Evolutionary conservation across 2,797 vertebrate species (phyloP).

Genomic region (Pteropus rufus): DNA sequence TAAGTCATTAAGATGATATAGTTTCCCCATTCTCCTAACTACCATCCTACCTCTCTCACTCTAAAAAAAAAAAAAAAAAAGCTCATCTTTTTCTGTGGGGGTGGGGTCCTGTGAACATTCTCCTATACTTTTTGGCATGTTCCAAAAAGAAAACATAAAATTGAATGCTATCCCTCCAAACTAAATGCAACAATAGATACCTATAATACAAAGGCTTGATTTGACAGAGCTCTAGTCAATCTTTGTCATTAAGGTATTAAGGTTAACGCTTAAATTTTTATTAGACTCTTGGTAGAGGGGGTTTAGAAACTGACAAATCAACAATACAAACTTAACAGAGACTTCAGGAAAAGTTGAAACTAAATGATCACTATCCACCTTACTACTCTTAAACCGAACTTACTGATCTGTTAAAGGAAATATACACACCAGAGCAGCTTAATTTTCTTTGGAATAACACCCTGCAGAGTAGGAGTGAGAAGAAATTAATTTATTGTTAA

Average conservation of each 20-base stretch:
- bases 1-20: background rate
- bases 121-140: background rate
- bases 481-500: background rate
- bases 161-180: background rate
- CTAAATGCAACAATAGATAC: background rate
- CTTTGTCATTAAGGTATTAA: background rate
- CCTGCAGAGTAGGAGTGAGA: background rate
- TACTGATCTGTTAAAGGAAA: background rate
- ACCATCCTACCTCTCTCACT: background rate
- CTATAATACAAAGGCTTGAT: background rate
- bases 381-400: background rate
- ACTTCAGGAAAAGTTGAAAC: background rate
- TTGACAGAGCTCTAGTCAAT: background rate
- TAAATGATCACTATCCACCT: background rate
- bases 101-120: background rate
- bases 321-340: background rate
- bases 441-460: constrained; percentile 6
- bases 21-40: background rate
- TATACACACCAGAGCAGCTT: background rate
- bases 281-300: background rate
- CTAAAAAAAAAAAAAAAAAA: background rate
- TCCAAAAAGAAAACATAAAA: background rate
- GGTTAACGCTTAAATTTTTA: background rate
- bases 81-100: background rate
- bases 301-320: constrained; percentile 9